These are phyloP conservation scores for Suillia variegata DNA, from an alignment of 2,888 invertebrate species.

Conservation along the genomic window DNA sequence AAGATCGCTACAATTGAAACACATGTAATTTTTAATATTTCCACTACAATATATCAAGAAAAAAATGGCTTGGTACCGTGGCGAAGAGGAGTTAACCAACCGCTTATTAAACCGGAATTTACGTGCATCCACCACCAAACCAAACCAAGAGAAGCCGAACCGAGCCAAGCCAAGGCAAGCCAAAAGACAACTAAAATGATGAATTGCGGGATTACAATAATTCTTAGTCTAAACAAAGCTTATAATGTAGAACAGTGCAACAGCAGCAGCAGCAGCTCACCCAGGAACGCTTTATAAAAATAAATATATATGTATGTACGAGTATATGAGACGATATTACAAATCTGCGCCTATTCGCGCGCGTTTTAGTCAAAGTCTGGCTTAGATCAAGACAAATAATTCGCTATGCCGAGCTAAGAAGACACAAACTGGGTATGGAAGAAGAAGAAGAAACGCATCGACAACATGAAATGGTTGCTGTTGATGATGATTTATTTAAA, in stretches of 20 bases:
- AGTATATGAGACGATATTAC: no score
- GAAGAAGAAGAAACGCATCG: constrained; percentile 27
- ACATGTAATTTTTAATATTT: not conserved
- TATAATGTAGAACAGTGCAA: constrained; percentile 15
- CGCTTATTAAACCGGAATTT: constrained; percentile 1
- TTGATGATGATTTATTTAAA: constrained; percentile 56
- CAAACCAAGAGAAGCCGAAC: no score
- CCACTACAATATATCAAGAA: not conserved
- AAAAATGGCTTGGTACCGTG: no score
- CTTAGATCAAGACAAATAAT: constrained; percentile 1
- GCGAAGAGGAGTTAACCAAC: not conserved
- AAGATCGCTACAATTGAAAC: not conserved
- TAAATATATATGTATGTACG: no score
- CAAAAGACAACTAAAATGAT: constrained; percentile 51
- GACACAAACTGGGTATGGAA: not conserved
- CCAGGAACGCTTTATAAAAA: no score
- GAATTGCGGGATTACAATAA: constrained; percentile 53
- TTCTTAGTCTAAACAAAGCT: constrained; percentile 30
- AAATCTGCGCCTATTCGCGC: no score
- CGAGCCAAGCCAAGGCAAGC: no score
- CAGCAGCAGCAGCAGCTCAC: no score
- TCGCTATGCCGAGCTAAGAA: not conserved
- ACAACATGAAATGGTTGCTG: constrained; percentile 24
- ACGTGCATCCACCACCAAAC: no score
- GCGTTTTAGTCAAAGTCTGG: not conserved